Evolutionary conservation across 2,113 vertebrate species (phyloP).

Genomic region (Perca fluviatilis): DNA sequence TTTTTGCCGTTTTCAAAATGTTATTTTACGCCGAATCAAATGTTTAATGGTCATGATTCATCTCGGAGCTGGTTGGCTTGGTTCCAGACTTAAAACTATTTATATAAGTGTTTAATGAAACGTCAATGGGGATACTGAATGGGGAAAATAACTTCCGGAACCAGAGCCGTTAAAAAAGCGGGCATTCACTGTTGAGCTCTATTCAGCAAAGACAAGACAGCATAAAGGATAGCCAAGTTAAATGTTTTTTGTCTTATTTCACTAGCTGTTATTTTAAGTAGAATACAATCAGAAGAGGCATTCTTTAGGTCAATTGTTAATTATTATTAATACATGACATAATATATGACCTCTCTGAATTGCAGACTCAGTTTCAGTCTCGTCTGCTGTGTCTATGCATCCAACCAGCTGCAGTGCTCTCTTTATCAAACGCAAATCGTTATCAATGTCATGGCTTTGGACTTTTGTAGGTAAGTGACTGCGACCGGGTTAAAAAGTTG

Average conservation of each 20-base stretch:
- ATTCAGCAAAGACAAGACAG: background rate
- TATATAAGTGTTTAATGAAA: too few relatives aligned
- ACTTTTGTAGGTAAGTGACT: slow-evolving; percentile 4
- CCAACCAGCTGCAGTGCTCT: background rate
- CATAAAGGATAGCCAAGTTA: background rate
- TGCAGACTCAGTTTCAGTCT: background rate
- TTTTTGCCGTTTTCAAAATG: too few relatives aligned
- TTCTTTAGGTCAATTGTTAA: background rate
- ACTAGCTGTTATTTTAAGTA: background rate
- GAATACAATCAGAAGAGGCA: background rate
- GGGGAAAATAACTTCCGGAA: too few relatives aligned
- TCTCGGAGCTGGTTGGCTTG: too few relatives aligned
- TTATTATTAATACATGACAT: background rate
- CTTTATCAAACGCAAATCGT: slow-evolving; percentile 12
- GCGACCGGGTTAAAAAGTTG: slow-evolving; percentile 39
- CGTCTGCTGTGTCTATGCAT: background rate
- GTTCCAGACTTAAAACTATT: too few relatives aligned
- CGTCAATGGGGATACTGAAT: too few relatives aligned
- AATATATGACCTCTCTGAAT: slow-evolving; percentile 3
- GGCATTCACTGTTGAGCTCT: too few relatives aligned
- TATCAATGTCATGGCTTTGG: background rate
- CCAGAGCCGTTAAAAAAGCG: too few relatives aligned
- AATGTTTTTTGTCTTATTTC: background rate
- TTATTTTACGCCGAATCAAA: too few relatives aligned
- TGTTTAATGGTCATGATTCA: too few relatives aligned